Conservation (phyloP, 2,113 vertebrate genomes). For the Oplegnathus fasciatus region DNA sequence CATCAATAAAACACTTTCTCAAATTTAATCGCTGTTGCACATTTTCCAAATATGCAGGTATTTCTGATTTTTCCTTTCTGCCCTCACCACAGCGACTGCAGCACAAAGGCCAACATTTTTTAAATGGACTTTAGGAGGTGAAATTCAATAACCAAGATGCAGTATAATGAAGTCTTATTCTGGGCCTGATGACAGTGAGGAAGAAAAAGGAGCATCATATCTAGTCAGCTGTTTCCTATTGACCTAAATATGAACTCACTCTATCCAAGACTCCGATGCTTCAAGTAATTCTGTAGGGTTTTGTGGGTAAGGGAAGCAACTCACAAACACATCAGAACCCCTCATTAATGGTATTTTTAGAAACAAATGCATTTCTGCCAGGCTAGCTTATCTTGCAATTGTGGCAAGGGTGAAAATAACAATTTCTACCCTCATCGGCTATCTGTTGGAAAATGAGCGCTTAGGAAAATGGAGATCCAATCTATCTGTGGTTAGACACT, state of each 20-base stretch:
- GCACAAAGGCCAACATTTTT: not conserved
- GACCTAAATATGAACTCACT: constrained; percentile 70
- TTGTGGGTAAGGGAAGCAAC: constrained; percentile 48
- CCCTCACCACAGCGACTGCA: constrained; percentile 25
- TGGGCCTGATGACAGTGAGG: constrained; percentile 18
- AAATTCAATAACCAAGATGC: constrained; percentile 29
- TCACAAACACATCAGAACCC: constrained; percentile 63
- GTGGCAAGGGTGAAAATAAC: constrained; percentile 62
- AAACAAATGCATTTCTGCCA: constrained; percentile 61
- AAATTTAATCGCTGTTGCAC: constrained; percentile 32
- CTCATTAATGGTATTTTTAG: constrained; percentile 81
- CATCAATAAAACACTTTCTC: constrained; percentile 59
- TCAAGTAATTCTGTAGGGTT: constrained; percentile 55
- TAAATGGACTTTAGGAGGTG: constrained; percentile 17
- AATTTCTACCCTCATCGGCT: constrained; percentile 35
- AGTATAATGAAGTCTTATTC: constrained; percentile 25
- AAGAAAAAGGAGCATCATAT: constrained; percentile 51
- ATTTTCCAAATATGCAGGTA: constrained; percentile 48
- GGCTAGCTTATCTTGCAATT: constrained; percentile 58
- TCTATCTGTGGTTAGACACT: constrained; percentile 54
- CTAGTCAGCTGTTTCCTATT: constrained; percentile 62
- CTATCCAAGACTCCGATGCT: constrained; percentile 29
- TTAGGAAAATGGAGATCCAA: constrained; percentile 44
- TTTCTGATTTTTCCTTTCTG: constrained; percentile 30
- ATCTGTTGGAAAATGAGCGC: constrained; percentile 60